These are phyloP conservation scores for Philopedon plagiatum DNA, from an alignment of 2,888 invertebrate species.

Conservation along the genomic window DNA sequence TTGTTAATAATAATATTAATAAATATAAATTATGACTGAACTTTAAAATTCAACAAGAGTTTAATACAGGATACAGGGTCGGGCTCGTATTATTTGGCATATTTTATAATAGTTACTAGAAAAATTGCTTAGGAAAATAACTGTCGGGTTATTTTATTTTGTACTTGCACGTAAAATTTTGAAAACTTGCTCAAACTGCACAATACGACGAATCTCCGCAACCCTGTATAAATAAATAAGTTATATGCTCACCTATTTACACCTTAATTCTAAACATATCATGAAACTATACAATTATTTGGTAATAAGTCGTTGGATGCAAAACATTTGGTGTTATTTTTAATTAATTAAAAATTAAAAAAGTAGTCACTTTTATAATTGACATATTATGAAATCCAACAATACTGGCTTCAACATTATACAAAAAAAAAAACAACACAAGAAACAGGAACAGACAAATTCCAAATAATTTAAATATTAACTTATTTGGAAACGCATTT, in stretches of 20 bases:
- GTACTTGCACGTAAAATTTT: not conserved
- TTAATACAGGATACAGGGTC: slow-evolving; percentile 11
- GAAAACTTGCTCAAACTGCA: not conserved
- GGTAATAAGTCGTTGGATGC: slow-evolving; percentile 42
- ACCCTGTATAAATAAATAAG: slow-evolving; percentile 39
- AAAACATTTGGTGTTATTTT: slow-evolving; percentile 29
- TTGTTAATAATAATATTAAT: slow-evolving; percentile 35
- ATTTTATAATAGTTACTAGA: not conserved
- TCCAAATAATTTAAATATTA: slow-evolving; percentile 57
- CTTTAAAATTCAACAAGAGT: slow-evolving; percentile 25
- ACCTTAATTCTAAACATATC: slow-evolving; percentile 23
- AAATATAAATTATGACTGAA: slow-evolving; percentile 38
- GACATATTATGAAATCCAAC: slow-evolving; percentile 32
- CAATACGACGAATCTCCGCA: slow-evolving; percentile 1
- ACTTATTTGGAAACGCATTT: slow-evolving; percentile 53
- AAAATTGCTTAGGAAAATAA: not conserved
- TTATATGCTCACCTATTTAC: slow-evolving; percentile 25
- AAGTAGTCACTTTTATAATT: slow-evolving; percentile 22
- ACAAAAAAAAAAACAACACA: too few species aligned
- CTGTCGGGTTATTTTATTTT: not conserved
- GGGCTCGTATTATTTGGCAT: slow-evolving; percentile 2
- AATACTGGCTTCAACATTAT: slow-evolving; percentile 53
- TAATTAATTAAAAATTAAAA: slow-evolving; percentile 1
- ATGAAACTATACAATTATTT: slow-evolving; percentile 39
- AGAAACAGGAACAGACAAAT: slow-evolving; percentile 38